These are phyloP conservation scores for Mantis religiosa DNA, from an alignment of 2,888 invertebrate species.

Conservation along the genomic window DNA sequence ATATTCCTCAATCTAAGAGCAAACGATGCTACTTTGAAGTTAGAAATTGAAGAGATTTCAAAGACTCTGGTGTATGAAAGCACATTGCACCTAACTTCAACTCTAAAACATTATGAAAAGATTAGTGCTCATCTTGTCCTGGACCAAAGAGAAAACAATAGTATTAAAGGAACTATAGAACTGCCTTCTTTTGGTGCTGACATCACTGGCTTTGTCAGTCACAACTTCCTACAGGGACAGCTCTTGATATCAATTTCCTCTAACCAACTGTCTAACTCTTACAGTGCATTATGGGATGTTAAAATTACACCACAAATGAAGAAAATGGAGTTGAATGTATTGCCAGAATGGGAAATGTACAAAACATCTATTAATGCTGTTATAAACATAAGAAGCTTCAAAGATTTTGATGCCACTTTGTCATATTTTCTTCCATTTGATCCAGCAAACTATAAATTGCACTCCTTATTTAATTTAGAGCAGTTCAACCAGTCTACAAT, in stretches of 20 bases:
- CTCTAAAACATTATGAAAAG: not conserved
- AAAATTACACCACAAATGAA: conserved; percentile 12
- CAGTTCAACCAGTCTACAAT: not conserved
- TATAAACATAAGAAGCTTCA: not conserved
- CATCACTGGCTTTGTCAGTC: conserved; percentile 16
- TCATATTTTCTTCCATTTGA: not conserved
- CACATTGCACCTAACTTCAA: not conserved
- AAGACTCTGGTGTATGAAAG: not conserved
- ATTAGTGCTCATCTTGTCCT: not conserved
- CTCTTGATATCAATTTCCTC: conserved; percentile 3
- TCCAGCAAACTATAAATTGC: not conserved
- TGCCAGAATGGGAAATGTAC: not conserved
- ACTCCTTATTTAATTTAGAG: not conserved
- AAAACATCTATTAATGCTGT: not conserved
- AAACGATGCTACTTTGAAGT: not conserved
- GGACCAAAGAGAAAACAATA: not conserved
- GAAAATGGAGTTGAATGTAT: not conserved
- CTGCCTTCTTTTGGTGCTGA: not conserved
- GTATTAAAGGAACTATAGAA: not conserved
- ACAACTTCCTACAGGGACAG: conserved; percentile 15
- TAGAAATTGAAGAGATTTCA: not conserved
- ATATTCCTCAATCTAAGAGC: not conserved
- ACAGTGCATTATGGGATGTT: conserved; percentile 13
- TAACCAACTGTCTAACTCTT: not conserved
- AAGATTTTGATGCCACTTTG: not conserved